Evolutionary conservation across 2,113 vertebrate genomes (phyloP).

Genomic region (Grammomys surdaster): DNA sequence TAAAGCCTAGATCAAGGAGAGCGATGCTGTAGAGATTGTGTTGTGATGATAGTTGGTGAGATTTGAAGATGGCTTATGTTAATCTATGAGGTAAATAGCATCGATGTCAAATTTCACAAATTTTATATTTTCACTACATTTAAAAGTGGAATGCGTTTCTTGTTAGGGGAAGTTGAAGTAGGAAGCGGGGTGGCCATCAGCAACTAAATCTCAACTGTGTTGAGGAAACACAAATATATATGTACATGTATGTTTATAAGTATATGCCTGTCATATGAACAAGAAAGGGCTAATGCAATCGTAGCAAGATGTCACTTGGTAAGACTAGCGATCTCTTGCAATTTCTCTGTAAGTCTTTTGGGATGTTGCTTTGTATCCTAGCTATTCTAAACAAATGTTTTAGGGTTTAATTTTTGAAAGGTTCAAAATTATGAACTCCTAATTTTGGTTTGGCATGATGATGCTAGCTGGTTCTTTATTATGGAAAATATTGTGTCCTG

Average conservation of each 20-base stretch:
- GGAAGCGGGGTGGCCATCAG: neutral
- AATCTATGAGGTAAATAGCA: neutral
- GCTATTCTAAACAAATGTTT: neutral
- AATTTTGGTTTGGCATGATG: constrained; percentile 18
- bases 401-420: constrained; percentile 30
- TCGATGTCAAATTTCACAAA: neutral
- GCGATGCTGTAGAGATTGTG: neutral
- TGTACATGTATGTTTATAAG: neutral
- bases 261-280: neutral
- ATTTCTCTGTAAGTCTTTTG: constrained; percentile 17
- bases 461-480: neutral
- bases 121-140: constrained; percentile 49
- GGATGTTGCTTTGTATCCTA: constrained; percentile 3
- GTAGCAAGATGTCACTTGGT: neutral
- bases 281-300: neutral
- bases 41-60: neutral
- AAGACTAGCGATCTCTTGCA: neutral
- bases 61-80: neutral
- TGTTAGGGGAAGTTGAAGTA: neutral
- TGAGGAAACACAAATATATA: neutral
- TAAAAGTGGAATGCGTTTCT: neutral
- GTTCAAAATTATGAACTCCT: neutral
- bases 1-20: neutral
- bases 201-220: constrained; percentile 8
- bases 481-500: neutral